Percentiles rank a stretch among this genome's conserved stretches.
Evolutionary conservation across 2,888 invertebrate genomes (phyloP).

Genomic region (Ophioninae sp.): DNA sequence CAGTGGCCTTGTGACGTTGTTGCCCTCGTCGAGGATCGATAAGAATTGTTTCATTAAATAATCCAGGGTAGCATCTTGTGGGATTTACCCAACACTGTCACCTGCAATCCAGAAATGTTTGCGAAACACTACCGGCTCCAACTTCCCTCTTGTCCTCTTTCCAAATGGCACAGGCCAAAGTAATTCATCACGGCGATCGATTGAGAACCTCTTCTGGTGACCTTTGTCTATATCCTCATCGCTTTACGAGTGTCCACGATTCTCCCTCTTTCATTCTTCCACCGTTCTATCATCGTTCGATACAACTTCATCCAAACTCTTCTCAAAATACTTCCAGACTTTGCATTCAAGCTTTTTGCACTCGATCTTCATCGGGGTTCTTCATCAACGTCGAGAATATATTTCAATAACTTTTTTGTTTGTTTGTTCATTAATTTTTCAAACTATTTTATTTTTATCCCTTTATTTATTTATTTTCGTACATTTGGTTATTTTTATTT

Average conservation of each 20-base stretch:
- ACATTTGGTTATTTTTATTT: too few relatives aligned
- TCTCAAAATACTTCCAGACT: constrained; percentile 14
- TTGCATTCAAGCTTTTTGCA: neutral
- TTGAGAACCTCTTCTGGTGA: constrained; percentile 45
- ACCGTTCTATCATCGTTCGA: neutral
- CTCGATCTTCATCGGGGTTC: neutral
- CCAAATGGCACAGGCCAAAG: constrained; percentile 13
- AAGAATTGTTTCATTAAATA: constrained; percentile 69
- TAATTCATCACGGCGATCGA: constrained; percentile 7
- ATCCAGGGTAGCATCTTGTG: constrained; percentile 71
- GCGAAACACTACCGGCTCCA: neutral
- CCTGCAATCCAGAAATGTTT: constrained; percentile 41
- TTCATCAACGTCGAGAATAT: neutral
- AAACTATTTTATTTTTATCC: too few relatives aligned
- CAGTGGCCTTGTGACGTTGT: constrained; percentile 66
- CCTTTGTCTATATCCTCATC: constrained; percentile 60
- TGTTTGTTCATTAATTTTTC: neutral
- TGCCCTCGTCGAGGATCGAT: constrained; percentile 68
- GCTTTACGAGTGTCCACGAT: constrained; percentile 28
- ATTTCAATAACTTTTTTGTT: neutral
- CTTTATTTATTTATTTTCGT: too few relatives aligned
- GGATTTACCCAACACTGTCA: constrained; percentile 67
- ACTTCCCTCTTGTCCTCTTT: neutral
- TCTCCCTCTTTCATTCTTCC: neutral
- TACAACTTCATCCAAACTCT: constrained; percentile 10